These are phyloP conservation scores for Bombus confusus DNA, from an alignment of 1,140 invertebrate genomes.

Conservation along the genomic window DNA sequence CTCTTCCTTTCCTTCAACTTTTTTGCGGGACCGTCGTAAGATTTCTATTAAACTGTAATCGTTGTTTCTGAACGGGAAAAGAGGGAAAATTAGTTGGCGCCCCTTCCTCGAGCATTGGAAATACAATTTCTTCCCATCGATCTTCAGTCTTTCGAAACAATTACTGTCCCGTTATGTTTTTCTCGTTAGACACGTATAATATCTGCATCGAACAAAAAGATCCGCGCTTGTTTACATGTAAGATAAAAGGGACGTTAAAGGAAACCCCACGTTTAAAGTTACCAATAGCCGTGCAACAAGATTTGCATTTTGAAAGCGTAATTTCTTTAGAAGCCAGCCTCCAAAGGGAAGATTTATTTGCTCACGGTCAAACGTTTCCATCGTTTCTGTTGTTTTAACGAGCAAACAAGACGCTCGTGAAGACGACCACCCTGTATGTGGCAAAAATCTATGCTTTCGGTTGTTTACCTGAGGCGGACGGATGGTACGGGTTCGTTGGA, in stretches of 20 bases:
- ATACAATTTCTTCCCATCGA: constrained; percentile 28
- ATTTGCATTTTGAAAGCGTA: background rate
- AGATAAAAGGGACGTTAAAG: background rate
- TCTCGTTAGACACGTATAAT: background rate
- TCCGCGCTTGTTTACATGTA: background rate
- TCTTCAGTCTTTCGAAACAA: constrained; percentile 16
- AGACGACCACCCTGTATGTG: constrained; percentile 2
- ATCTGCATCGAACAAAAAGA: background rate
- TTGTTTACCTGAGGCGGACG: constrained; percentile 51
- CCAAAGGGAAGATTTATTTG: background rate
- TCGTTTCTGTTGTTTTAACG: background rate
- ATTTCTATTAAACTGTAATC: constrained; percentile 49
- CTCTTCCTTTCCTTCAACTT: background rate
- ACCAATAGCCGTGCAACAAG: background rate
- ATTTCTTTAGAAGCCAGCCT: background rate
- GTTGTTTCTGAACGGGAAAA: constrained; percentile 5
- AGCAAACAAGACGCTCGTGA: background rate
- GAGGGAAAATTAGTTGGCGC: constrained; percentile 22
- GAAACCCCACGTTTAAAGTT: background rate
- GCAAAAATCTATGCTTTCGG: background rate
- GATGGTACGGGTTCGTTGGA: constrained; percentile 40
- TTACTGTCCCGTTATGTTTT: background rate
- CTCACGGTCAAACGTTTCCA: background rate
- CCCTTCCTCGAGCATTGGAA: background rate
- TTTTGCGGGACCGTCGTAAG: constrained; percentile 2